phyloP scores from a whole-genome alignment of 1,140 invertebrate genomes.

The Wiebesia pumilae region DNA sequence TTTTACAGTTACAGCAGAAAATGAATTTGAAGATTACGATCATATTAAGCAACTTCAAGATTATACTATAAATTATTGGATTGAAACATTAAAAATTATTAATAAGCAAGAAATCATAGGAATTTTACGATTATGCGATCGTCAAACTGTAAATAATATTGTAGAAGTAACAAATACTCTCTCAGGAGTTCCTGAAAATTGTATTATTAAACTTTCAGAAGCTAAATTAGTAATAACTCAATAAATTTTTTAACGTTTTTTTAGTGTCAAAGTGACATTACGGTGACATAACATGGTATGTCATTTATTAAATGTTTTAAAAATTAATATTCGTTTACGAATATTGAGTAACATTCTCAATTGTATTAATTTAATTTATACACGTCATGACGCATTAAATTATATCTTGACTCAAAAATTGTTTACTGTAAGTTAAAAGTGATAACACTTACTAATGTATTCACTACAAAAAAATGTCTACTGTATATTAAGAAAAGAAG shows the following conservation, averaged over 20 bases:
- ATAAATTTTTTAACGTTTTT: not conserved
- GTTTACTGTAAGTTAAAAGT: not conserved
- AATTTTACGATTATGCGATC: slow-evolving; percentile 55
- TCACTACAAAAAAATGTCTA: not conserved
- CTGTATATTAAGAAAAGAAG: not conserved
- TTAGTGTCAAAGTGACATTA: no score
- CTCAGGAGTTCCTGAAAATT: not conserved
- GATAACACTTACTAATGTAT: not conserved
- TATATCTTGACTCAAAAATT: not conserved
- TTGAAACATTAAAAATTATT: slow-evolving; percentile 54
- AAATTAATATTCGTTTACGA: no score
- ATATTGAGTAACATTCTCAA: not conserved
- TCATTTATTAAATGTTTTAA: no score
- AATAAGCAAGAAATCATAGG: slow-evolving; percentile 53
- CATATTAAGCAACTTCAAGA: slow-evolving; percentile 52
- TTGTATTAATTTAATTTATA: not conserved
- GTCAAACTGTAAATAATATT: slow-evolving; percentile 25
- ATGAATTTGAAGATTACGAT: slow-evolving; percentile 50
- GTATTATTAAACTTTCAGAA: not conserved
- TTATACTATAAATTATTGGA: slow-evolving; percentile 61
- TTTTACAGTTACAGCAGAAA: slow-evolving; percentile 31
- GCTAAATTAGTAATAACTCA: not conserved
- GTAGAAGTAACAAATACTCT: slow-evolving; percentile 36
- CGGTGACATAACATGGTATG: no score
- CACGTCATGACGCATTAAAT: not conserved